Conservation (phyloP, 2,797 vertebrate genomes). For the Thaleichthys pacificus region DNA sequence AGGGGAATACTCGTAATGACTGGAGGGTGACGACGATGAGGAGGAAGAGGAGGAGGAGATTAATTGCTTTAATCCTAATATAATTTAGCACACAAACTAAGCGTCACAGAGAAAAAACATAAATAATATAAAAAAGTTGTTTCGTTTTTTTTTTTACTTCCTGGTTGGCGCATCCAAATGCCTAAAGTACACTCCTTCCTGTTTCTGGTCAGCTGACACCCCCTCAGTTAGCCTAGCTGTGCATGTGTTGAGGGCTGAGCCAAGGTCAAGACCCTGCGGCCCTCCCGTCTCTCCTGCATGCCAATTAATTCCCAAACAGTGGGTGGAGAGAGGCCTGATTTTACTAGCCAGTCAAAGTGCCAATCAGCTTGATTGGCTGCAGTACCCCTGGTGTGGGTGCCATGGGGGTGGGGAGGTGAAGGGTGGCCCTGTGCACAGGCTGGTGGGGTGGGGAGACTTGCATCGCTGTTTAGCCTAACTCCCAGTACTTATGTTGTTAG, state of each 20-base stretch:
- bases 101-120: too few relatives aligned
- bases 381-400: slow-evolving; percentile 40
- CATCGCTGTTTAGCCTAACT: slow-evolving; percentile 40
- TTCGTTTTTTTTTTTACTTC: too few relatives aligned
- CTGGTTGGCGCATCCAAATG: too few relatives aligned
- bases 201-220: too few relatives aligned
- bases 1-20: slow-evolving; percentile 63
- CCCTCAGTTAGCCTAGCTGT: not conserved
- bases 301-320: slow-evolving; percentile 66
- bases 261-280: slow-evolving; percentile 25
- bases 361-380: slow-evolving; percentile 68
- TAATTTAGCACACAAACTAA: too few relatives aligned
- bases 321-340: slow-evolving; percentile 61
- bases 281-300: slow-evolving; percentile 45
- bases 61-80: too few relatives aligned
- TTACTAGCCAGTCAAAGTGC: slow-evolving; percentile 60
- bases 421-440: slow-evolving; percentile 21
- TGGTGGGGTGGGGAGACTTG: slow-evolving; percentile 14
- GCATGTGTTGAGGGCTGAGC: slow-evolving; percentile 32
- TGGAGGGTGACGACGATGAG: slow-evolving; percentile 66
- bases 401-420: slow-evolving; percentile 15
- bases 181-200: too few relatives aligned
- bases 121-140: too few relatives aligned
- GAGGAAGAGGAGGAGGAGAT: slow-evolving; percentile 42
- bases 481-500: slow-evolving; percentile 41